Percentiles rank a stretch among this genome's conserved stretches.
Evolutionary conservation across 2,888 invertebrate species (phyloP).

Genomic region (Noctua janthina): DNA sequence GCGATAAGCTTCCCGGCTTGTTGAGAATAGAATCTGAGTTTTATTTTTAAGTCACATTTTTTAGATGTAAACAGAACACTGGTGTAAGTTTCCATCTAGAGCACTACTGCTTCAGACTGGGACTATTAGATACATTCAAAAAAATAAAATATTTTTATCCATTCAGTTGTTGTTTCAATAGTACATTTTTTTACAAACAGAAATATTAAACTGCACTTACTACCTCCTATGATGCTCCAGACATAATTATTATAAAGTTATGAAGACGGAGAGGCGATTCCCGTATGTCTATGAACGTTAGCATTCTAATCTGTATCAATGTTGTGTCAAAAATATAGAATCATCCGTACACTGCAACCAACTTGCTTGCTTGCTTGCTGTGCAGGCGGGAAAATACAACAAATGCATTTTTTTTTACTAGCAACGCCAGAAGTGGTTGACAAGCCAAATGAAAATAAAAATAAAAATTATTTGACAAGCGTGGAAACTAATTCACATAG

Average conservation of each 20-base stretch:
- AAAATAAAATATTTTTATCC: neutral
- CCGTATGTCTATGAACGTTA: neutral
- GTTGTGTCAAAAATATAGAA: neutral
- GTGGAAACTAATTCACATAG: neutral
- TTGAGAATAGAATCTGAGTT: conserved; percentile 1
- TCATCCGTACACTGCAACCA: neutral
- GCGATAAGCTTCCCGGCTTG: conserved; percentile 28
- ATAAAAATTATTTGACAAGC: too few species aligned
- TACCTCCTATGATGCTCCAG: neutral
- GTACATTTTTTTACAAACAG: neutral
- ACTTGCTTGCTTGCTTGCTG: too few species aligned
- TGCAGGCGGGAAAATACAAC: too few species aligned
- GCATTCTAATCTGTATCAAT: neutral
- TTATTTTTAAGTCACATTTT: neutral
- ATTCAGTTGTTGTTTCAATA: neutral
- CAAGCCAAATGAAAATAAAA: too few species aligned
- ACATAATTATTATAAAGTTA: neutral
- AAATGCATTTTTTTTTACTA: too few species aligned
- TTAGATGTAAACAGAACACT: neutral
- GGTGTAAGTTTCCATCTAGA: neutral
- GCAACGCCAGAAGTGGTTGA: too few species aligned
- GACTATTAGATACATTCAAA: neutral
- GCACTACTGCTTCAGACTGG: neutral
- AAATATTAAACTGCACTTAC: neutral
- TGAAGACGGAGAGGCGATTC: neutral